A percentile compares a stretch with the other conserved stretches of the same genome.
Evolutionary conservation across 2,113 vertebrate genomes (phyloP).

Genomic region (Phodopus roborovskii): DNA sequence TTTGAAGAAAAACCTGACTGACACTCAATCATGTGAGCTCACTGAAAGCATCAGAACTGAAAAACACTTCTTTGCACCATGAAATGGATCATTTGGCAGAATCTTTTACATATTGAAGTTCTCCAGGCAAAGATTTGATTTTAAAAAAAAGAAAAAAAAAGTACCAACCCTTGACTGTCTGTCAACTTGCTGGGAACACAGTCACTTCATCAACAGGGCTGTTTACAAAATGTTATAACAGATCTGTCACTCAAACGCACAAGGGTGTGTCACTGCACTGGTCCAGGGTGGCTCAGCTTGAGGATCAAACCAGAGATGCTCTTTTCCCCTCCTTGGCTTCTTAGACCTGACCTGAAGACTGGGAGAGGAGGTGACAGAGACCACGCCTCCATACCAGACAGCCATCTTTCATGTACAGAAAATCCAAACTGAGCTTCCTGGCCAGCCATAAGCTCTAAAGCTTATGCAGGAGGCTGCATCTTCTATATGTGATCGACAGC

Average conservation of each 20-base stretch:
- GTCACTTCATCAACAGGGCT: neutral
- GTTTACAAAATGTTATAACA: neutral
- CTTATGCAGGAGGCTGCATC: rapidly evolving
- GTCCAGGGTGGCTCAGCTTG: neutral
- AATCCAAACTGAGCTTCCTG: neutral
- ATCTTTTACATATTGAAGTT: neutral
- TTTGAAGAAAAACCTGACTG: constrained; percentile 9
- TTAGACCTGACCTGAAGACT: neutral
- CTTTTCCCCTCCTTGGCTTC: neutral
- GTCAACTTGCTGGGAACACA: neutral
- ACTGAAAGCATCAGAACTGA: constrained; percentile 6
- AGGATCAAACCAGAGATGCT: neutral
- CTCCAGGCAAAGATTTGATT: neutral
- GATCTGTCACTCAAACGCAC: neutral
- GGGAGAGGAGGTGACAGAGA: neutral
- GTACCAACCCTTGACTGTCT: neutral
- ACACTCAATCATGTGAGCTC: neutral
- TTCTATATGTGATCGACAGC: rapidly evolving
- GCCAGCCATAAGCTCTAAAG: rapidly evolving
- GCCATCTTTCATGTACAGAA: neutral
- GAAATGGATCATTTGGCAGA: neutral
- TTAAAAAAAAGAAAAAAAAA: neutral
- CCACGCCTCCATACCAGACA: neutral
- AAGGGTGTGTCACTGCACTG: neutral
- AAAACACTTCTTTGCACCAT: neutral